Conservation (phyloP, 2,888 invertebrate genomes). For the Epistrophe eligans region DNA sequence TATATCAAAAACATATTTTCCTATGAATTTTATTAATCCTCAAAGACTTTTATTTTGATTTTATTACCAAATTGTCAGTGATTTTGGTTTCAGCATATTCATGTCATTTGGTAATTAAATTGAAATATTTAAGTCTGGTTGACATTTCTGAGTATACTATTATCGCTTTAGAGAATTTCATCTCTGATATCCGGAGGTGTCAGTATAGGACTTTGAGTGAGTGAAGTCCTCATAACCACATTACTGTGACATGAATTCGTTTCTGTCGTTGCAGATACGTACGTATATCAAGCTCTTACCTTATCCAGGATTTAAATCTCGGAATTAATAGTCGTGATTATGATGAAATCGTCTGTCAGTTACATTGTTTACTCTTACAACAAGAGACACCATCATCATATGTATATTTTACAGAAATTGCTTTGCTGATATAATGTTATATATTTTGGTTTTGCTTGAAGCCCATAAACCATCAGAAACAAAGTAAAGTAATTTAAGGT, state of each 20-base stretch:
- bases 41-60: not conserved
- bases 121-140: conserved; percentile 20
- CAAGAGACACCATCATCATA: conserved; percentile 3
- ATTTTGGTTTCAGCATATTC: not conserved
- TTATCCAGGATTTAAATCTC: conserved; percentile 39
- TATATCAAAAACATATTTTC: no score
- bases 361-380: conserved; percentile 56
- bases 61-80: not conserved
- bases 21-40: not conserved
- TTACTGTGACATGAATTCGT: conserved; percentile 14
- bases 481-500: conserved; percentile 67
- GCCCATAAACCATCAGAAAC: conserved; percentile 27
- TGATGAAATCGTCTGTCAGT: conserved; percentile 65
- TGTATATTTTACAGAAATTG: not conserved
- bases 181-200: conserved; percentile 6
- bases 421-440: not conserved
- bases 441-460: not conserved
- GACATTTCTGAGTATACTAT: conserved; percentile 3
- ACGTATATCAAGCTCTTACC: not conserved
- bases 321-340: conserved; percentile 71
- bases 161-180: conserved; percentile 5
- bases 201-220: conserved; percentile 18
- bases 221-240: conserved; percentile 57
- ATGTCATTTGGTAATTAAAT: conserved; percentile 36
- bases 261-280: not conserved